Percentiles rank a stretch among this genome's conserved stretches.
These are phyloP conservation scores for Yoshiicerus persimilis DNA, from an alignment of 1,140 invertebrate genomes.

Conservation along the genomic window DNA sequence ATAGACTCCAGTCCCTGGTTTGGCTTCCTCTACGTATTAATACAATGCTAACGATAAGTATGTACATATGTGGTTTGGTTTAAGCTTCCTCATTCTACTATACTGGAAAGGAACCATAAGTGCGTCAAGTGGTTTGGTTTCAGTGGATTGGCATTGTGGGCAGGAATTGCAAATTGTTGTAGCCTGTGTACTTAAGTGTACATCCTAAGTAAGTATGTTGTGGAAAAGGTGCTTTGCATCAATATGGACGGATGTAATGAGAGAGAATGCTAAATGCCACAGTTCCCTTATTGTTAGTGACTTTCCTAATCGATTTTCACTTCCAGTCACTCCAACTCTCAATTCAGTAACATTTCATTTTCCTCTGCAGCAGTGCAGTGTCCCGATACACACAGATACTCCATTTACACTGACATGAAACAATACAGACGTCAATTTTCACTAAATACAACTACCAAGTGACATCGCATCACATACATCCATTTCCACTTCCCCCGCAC, in stretches of 20 bases:
- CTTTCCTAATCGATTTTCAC: constrained; percentile 5
- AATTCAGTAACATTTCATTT: neutral
- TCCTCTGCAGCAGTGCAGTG: neutral
- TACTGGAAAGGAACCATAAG: neutral
- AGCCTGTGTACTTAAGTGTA: neutral
- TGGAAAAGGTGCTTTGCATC: neutral
- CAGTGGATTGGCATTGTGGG: neutral
- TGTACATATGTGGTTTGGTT: neutral
- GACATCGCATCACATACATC: neutral
- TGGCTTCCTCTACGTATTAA: neutral
- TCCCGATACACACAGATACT: neutral
- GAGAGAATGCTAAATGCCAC: neutral
- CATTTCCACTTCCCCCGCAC: neutral
- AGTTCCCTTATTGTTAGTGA: neutral
- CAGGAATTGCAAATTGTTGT: neutral
- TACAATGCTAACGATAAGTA: neutral
- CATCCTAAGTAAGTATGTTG: neutral
- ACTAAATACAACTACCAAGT: neutral
- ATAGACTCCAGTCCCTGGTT: neutral
- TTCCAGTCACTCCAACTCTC: neutral
- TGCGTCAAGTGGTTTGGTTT: constrained; percentile 6
- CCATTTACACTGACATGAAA: neutral
- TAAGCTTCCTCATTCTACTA: neutral
- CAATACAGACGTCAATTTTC: neutral
- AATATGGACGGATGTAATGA: neutral